Evolutionary conservation across 2,113 vertebrate genomes (phyloP).

Genomic region (Channa maculata): DNA sequence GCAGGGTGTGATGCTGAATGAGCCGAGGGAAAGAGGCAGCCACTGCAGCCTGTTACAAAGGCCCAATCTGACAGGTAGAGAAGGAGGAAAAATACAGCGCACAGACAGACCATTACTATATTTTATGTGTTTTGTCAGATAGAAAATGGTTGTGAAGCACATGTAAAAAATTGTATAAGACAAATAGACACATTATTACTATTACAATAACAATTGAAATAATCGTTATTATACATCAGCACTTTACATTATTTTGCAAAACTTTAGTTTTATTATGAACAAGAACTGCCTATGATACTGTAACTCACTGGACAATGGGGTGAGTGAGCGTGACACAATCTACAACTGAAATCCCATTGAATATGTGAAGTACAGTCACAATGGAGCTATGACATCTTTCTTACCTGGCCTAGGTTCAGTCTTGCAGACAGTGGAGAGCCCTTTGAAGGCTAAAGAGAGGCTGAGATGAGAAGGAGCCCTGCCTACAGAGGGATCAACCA

Average conservation of each 20-base stretch:
- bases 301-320: conserved; percentile 12
- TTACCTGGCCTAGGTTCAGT: conserved; percentile 70
- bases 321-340: conserved; percentile 41
- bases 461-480: conserved; percentile 83
- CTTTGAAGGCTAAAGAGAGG: conserved; percentile 87
- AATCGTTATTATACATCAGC: neutral
- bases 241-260: neutral
- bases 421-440: conserved; percentile 72
- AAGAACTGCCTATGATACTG: neutral
- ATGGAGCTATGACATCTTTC: conserved; percentile 59
- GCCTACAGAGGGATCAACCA: conserved; percentile 82
- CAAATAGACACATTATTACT: neutral
- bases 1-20: conserved; percentile 86
- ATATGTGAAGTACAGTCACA: conserved; percentile 66
- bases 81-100: conserved; percentile 63
- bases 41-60: conserved; percentile 85
- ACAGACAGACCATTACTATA: conserved; percentile 66
- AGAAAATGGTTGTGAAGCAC: conserved; percentile 38
- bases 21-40: conserved; percentile 80
- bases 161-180: conserved; percentile 14
- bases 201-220: neutral
- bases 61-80: conserved; percentile 68
- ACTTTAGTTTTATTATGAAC: conserved; percentile 6
- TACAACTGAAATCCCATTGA: conserved; percentile 64
- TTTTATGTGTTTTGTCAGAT: conserved; percentile 61